These are phyloP conservation scores for Eucera pruinosa DNA, from an alignment of 2,888 invertebrate genomes.

Conservation along the genomic window DNA sequence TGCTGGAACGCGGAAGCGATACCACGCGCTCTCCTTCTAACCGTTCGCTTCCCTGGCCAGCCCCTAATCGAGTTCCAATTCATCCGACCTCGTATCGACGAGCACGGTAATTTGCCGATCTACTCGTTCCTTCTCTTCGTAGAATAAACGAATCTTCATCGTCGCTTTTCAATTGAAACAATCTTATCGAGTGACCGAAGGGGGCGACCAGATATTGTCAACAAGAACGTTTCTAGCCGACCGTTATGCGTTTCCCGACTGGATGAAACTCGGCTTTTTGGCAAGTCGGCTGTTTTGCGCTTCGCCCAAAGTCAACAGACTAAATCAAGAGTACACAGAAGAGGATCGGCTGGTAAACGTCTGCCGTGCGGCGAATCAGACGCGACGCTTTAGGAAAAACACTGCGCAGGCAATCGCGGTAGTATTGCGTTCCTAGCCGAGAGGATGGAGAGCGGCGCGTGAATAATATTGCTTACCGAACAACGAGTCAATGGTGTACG, in stretches of 20 bases:
- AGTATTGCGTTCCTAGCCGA: too few species aligned
- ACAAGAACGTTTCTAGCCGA: not conserved
- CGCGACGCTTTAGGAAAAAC: not conserved
- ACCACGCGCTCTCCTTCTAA: slow-evolving; percentile 16
- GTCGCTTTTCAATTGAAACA: too few species aligned
- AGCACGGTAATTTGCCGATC: too few species aligned
- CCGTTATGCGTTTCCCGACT: not conserved
- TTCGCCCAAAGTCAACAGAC: slow-evolving; percentile 2
- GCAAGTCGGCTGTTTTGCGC: not conserved
- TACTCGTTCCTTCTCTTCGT: too few species aligned
- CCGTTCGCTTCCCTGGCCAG: slow-evolving; percentile 3
- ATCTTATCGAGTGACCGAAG: too few species aligned
- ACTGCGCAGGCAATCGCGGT: too few species aligned
- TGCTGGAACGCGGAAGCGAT: slow-evolving; percentile 59
- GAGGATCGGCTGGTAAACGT: not conserved
- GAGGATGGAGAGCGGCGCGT: too few species aligned
- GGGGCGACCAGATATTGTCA: too few species aligned
- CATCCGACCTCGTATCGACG: not conserved
- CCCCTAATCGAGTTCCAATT: slow-evolving; percentile 20
- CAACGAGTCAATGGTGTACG: too few species aligned
- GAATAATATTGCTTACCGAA: too few species aligned
- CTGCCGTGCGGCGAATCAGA: not conserved
- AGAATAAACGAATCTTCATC: too few species aligned
- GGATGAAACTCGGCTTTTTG: not conserved
- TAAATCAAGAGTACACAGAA: not conserved